Conservation (phyloP, 2,888 invertebrate genomes). For the Acanthosoma haemorrhoidale region DNA sequence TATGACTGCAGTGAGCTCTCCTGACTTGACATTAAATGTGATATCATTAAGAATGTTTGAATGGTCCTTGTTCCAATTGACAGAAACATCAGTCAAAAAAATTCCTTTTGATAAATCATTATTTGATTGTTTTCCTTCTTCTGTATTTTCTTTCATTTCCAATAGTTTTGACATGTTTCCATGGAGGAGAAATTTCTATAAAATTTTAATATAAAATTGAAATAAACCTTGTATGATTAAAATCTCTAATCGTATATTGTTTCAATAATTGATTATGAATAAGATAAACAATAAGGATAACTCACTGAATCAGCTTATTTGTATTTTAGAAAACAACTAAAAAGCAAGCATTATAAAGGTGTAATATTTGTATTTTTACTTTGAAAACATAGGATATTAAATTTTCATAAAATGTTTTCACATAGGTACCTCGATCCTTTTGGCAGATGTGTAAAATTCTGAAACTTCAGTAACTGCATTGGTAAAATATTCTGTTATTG, state of each 20-base stretch:
- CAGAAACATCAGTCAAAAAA: constrained; percentile 43
- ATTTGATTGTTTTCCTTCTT: background rate
- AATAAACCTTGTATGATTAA: no score
- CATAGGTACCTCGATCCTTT: constrained; percentile 55
- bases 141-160: background rate
- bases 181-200: constrained; percentile 44
- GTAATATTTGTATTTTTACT: no score
- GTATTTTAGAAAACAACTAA: no score
- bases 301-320: no score
- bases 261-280: no score
- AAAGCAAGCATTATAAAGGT: no score
- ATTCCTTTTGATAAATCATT: background rate
- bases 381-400: no score
- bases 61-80: constrained; percentile 52
- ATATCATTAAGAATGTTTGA: constrained; percentile 52
- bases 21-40: constrained; percentile 52
- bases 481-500: constrained; percentile 50
- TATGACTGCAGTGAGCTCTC: constrained; percentile 63
- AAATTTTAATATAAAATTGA: no score
- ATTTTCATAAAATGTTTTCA: no score
- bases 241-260: no score
- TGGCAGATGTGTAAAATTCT: constrained; percentile 59
- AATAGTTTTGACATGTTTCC: no score
- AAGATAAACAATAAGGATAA: no score
- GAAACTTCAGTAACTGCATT: constrained; percentile 56